phyloP scores from a whole-genome alignment of 2,888 invertebrate genomes.

The Dryadula phaetusa region DNA sequence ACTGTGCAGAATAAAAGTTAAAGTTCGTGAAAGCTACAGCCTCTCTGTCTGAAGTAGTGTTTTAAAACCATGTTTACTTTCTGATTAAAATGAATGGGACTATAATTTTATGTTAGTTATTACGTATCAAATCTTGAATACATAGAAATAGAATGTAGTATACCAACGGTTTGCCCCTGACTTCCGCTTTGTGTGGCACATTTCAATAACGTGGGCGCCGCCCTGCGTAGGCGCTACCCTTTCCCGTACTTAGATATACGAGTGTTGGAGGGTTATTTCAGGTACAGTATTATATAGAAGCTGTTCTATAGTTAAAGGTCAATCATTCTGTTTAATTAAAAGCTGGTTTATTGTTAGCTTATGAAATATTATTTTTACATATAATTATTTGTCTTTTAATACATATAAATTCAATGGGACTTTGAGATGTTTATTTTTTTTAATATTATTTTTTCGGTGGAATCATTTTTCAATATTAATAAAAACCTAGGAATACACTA shows the following conservation, averaged over 20 bases:
- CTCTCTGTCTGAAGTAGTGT: no score
- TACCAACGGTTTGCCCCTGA: background rate
- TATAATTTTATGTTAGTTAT: no score
- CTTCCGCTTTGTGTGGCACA: constrained; percentile 9
- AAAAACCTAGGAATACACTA: no score
- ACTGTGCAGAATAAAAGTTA: no score
- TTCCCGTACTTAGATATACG: background rate
- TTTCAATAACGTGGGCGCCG: constrained; percentile 17
- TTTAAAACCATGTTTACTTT: no score
- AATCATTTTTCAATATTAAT: no score
- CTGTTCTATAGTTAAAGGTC: background rate
- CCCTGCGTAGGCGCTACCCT: constrained; percentile 22
- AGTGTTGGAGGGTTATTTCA: background rate
- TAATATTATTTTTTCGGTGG: no score
- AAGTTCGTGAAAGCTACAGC: no score
- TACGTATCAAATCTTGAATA: background rate
- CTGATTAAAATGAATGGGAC: no score
- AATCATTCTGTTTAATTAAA: constrained; percentile 5
- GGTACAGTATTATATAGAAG: background rate
- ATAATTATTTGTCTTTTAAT: no score
- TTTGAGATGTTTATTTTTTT: no score
- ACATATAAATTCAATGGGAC: no score
- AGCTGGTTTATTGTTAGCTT: background rate
- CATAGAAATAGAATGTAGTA: background rate
- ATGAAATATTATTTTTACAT: background rate